phyloP scores from a whole-genome alignment of 2,797 vertebrate genomes.

The Erpetoichthys calabaricus region DNA sequence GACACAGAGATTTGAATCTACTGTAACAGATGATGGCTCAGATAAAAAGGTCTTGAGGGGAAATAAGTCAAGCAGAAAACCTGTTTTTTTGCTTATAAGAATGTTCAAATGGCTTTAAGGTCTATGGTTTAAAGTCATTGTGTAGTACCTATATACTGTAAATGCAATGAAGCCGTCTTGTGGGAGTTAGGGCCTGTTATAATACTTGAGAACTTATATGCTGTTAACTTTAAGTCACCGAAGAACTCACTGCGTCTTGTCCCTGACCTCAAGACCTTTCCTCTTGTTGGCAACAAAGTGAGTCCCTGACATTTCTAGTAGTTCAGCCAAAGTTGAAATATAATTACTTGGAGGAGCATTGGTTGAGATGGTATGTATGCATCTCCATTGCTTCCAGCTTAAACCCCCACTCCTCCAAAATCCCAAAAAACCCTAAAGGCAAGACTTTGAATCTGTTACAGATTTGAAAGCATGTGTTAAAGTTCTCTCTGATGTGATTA shows the following conservation, averaged over 20 bases:
- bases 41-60: no score
- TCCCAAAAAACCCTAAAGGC: conserved; percentile 31
- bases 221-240: neutral
- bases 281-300: conserved; percentile 36
- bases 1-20: no score
- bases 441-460: conserved; percentile 37
- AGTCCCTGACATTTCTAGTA: conserved; percentile 38
- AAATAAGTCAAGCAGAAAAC: no score
- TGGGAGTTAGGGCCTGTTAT: no score
- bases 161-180: no score
- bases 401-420: conserved; percentile 12
- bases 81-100: no score
- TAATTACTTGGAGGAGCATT: conserved; percentile 36
- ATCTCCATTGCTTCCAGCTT: conserved; percentile 10
- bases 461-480: conserved; percentile 48
- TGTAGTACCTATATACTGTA: no score
- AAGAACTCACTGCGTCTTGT: conserved; percentile 11
- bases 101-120: no score
- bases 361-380: conserved; percentile 35
- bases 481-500: conserved; percentile 48
- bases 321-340: conserved; percentile 59
- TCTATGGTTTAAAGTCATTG: no score
- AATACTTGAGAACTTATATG: no score
- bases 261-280: conserved; percentile 39
- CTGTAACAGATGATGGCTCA: no score